Base-by-base conservation (phyloP, 2,888 invertebrate genomes). In the Apamea crenata region DNA sequence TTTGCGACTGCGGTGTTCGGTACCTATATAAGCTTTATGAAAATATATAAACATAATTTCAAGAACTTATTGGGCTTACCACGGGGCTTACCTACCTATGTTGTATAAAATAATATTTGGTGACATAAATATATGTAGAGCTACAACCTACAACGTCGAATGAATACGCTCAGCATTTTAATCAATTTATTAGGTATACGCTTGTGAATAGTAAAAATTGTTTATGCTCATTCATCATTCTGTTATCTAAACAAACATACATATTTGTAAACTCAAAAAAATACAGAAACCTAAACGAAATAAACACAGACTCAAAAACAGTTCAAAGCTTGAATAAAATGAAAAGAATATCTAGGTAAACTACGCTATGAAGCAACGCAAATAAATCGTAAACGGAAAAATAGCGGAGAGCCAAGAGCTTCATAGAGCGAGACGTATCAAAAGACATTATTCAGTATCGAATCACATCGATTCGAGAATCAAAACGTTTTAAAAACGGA, bases 391-490 rank as follows among this genome's bases (percentile, higher is more conserved):
- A 93, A 93, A 94, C 88, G 89, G 90, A 87, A 91, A 92, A 92
- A 88, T 90, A 85, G 83, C 84, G 84, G 78, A 86, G 81, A 91
- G 89, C 91, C 89, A 89, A 89, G 90, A 86, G 90, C 89, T 89
- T 93, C 92, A 94, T 90, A 91, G 90, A 90, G 87, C 91, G 88
- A 89, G 90, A 92, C 90, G 91, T 88, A 88, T 90, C 89, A 90
- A 93, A 94, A 93, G 93, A 94, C 92, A 93, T 94, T 93, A 93
- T 94, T 92, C 94, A 92, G 91, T 90, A 93, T 93, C 90, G 90
- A 87, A 87, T 88, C 87, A 89, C 88, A 87, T 90, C 87, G 84
- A 83, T 84, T 88, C 84, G 88, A 84, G 85, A 84, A 88, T 84
- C 75, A 77, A 75, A 86, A 85, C 85, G 83, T 90, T 92, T 91